These are phyloP conservation scores for Aricia artaxerxes DNA, from an alignment of 2,888 invertebrate species.

Conservation along the genomic window DNA sequence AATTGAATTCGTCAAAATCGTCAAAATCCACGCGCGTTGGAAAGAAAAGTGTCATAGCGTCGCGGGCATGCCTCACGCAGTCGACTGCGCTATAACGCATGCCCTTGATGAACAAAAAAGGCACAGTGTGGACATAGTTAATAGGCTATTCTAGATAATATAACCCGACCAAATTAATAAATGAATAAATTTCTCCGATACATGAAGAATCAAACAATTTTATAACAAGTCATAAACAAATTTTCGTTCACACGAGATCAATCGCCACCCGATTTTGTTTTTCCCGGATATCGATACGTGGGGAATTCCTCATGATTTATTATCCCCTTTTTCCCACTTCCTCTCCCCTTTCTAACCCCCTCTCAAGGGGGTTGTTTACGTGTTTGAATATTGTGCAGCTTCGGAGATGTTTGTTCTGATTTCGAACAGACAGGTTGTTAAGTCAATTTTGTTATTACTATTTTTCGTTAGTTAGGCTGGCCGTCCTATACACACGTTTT, in stretches of 20 bases:
- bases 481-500: too few species aligned
- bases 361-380: neutral
- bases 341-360: neutral
- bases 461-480: neutral
- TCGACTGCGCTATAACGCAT: too few species aligned
- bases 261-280: neutral
- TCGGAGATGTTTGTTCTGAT: slow-evolving; percentile 4
- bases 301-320: neutral
- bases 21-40: too few species aligned
- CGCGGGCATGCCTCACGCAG: too few species aligned
- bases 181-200: neutral
- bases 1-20: too few species aligned
- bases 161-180: too few species aligned
- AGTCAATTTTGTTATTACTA: neutral
- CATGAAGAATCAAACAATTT: neutral
- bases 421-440: neutral
- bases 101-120: too few species aligned
- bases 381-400: neutral
- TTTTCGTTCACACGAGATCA: neutral
- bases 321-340: neutral
- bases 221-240: neutral
- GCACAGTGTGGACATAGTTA: too few species aligned
- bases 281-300: neutral
- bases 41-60: too few species aligned
- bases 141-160: too few species aligned